Evolutionary conservation across 2,797 vertebrate genomes (phyloP).

Genomic region (Phrynocephalus forsythii): DNA sequence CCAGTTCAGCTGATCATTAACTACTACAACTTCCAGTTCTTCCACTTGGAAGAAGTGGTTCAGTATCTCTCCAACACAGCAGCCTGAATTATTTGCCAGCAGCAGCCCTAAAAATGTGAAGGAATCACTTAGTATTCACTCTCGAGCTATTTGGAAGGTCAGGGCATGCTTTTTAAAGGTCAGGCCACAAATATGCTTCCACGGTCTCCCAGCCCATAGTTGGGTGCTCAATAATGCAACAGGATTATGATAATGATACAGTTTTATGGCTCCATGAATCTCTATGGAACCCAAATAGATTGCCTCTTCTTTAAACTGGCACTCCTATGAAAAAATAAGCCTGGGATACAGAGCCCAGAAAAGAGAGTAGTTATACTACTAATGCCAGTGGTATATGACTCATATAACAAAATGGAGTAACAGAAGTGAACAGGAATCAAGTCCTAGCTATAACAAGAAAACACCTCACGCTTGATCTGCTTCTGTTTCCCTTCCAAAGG

Average conservation of each 20-base stretch:
- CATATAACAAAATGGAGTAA: not conserved
- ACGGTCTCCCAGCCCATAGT: slow-evolving; percentile 58
- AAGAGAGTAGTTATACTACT: slow-evolving; percentile 39
- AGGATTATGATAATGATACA: slow-evolving; percentile 63
- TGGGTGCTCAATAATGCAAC: slow-evolving; percentile 61
- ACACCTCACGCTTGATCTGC: too few species aligned
- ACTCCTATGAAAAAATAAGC: slow-evolving; percentile 50
- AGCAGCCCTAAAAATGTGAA: slow-evolving; percentile 43
- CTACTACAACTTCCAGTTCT: not conserved
- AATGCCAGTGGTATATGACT: not conserved
- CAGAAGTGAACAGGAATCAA: not conserved
- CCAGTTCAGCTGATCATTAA: not conserved
- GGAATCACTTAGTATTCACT: slow-evolving; percentile 59
- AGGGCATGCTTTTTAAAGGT: slow-evolving; percentile 62
- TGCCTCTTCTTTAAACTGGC: slow-evolving; percentile 54
- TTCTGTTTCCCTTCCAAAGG: not conserved
- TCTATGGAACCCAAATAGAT: slow-evolving; percentile 63
- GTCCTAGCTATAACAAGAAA: not conserved
- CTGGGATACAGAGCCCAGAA: slow-evolving; percentile 16
- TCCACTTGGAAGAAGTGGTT: slow-evolving; percentile 36
- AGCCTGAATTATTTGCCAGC: slow-evolving; percentile 38
- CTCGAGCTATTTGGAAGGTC: slow-evolving; percentile 59
- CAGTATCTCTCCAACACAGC: slow-evolving; percentile 46
- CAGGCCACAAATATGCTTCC: slow-evolving; percentile 63
- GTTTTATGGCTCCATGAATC: slow-evolving; percentile 69